Percentiles rank a stretch among this genome's conserved stretches.
Evolutionary conservation across 1,140 invertebrate species (phyloP).

Genomic region (Drosophila bocki): DNA sequence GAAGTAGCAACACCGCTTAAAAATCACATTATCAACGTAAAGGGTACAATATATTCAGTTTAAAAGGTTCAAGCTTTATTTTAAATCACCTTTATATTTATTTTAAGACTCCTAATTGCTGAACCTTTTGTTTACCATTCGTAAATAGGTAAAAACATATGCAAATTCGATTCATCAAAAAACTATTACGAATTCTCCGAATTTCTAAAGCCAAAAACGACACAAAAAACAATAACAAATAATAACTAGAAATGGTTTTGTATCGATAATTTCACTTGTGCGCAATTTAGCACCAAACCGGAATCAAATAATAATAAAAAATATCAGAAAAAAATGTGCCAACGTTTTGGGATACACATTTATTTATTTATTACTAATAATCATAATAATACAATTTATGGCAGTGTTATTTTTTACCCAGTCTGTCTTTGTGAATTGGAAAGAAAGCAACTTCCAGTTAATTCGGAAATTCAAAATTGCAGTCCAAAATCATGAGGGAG

Average conservation of each 20-base stretch:
- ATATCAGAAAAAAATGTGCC: slow-evolving; percentile 4
- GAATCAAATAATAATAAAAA: slow-evolving; percentile 32
- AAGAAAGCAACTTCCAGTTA: slow-evolving; percentile 64
- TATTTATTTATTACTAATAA: slow-evolving; percentile 56
- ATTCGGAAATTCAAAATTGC: slow-evolving; percentile 17
- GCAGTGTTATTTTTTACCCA: slow-evolving; percentile 30
- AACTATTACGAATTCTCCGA: slow-evolving; percentile 33
- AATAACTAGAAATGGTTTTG: slow-evolving; percentile 38
- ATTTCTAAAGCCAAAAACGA: slow-evolving; percentile 18
- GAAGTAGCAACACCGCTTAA: no score
- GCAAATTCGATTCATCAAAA: slow-evolving; percentile 29
- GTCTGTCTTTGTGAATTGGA: slow-evolving; percentile 7
- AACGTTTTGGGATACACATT: slow-evolving; percentile 24
- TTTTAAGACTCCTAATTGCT: slow-evolving; percentile 3
- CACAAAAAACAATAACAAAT: slow-evolving; percentile 6
- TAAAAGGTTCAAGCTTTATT: not conserved
- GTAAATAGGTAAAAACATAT: slow-evolving; percentile 19
- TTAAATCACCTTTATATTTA: not conserved
- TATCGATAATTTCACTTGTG: slow-evolving; percentile 55
- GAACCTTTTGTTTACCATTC: not conserved
- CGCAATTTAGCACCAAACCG: slow-evolving; percentile 51
- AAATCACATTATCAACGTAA: no score
- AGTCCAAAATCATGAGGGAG: slow-evolving; percentile 7
- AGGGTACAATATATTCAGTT: not conserved
- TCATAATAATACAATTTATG: slow-evolving; percentile 66